phyloP scores from a whole-genome alignment of 2,888 invertebrate species.

The Polymixis lichenea region DNA sequence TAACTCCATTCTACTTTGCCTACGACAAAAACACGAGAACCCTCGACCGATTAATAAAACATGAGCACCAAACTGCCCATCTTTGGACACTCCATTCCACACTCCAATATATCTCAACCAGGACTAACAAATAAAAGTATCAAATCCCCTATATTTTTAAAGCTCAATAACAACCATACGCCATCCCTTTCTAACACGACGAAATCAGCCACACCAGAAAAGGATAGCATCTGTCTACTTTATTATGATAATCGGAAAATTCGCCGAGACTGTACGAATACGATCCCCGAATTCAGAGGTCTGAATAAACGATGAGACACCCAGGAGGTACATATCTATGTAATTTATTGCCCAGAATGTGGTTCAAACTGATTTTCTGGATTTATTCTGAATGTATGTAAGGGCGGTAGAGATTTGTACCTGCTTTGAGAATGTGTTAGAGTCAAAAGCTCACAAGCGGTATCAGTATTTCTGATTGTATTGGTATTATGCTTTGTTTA shows the following conservation, averaged over 20 bases:
- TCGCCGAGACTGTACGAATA: conserved; percentile 80
- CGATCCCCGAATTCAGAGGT: conserved; percentile 73
- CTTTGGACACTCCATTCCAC: conserved; percentile 38
- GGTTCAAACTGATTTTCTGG: conserved; percentile 68
- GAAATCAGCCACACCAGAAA: conserved; percentile 41
- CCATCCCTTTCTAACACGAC: conserved; percentile 20
- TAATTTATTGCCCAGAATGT: conserved; percentile 73
- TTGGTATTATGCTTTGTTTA: no score
- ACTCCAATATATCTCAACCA: conserved; percentile 48
- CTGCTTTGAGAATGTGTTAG: conserved; percentile 36
- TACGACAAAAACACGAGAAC: conserved; percentile 9
- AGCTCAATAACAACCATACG: conserved; percentile 56
- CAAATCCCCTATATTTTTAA: conserved; percentile 61
- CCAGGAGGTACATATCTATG: conserved; percentile 75
- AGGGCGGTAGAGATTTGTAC: conserved; percentile 59
- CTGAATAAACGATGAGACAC: conserved; percentile 85
- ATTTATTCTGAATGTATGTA: conserved; percentile 58
- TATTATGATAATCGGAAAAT: conserved; percentile 88
- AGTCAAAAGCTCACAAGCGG: background rate
- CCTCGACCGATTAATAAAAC: conserved; percentile 42
- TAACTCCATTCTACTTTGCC: background rate
- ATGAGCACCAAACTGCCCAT: conserved; percentile 49
- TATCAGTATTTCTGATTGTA: background rate
- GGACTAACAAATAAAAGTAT: conserved; percentile 60
- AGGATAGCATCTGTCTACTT: conserved; percentile 76